These are phyloP conservation scores for Geotrypetes seraphini DNA, from an alignment of 2,797 vertebrate genomes.

Conservation along the genomic window DNA sequence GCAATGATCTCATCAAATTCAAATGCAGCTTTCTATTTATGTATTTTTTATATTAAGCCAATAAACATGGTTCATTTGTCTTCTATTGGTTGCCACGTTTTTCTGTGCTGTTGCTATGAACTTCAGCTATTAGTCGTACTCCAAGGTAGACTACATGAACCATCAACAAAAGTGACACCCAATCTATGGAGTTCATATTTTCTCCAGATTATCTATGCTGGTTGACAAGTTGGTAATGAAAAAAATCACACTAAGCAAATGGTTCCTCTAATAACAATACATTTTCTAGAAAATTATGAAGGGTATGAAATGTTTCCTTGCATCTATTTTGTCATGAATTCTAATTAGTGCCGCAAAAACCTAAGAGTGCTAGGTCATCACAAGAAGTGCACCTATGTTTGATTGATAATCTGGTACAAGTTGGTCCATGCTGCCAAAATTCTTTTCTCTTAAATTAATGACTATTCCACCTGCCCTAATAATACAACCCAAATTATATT, in stretches of 20 bases:
- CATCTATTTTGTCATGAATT: slow-evolving; percentile 98
- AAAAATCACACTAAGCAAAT: slow-evolving; percentile 99
- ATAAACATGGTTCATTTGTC: slow-evolving; percentile 67
- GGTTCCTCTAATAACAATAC: slow-evolving; percentile 99
- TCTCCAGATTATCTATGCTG: slow-evolving; percentile 86
- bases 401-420: slow-evolving; percentile 81
- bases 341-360: slow-evolving; percentile 84
- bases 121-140: slow-evolving; percentile 83
- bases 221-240: slow-evolving; percentile 98
- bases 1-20: slow-evolving; percentile 65
- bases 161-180: slow-evolving; percentile 97
- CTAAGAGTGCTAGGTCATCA: slow-evolving; percentile 96
- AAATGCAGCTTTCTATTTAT: slow-evolving; percentile 64
- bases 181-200: slow-evolving; percentile 88
- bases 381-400: slow-evolving; percentile 68
- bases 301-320: slow-evolving; percentile 91
- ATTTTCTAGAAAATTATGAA: slow-evolving; percentile 98
- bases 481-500: slow-evolving; percentile 76
- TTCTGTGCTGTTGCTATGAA: slow-evolving; percentile 78
- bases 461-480: slow-evolving; percentile 86
- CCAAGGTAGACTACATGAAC: slow-evolving; percentile 97
- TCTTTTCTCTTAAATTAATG: slow-evolving; percentile 79
- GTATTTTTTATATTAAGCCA: slow-evolving; percentile 73
- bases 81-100: slow-evolving; percentile 56
- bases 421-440: slow-evolving; percentile 67